These are phyloP conservation scores for Octodonta nipae DNA, from an alignment of 2,888 invertebrate species.

Conservation along the genomic window DNA sequence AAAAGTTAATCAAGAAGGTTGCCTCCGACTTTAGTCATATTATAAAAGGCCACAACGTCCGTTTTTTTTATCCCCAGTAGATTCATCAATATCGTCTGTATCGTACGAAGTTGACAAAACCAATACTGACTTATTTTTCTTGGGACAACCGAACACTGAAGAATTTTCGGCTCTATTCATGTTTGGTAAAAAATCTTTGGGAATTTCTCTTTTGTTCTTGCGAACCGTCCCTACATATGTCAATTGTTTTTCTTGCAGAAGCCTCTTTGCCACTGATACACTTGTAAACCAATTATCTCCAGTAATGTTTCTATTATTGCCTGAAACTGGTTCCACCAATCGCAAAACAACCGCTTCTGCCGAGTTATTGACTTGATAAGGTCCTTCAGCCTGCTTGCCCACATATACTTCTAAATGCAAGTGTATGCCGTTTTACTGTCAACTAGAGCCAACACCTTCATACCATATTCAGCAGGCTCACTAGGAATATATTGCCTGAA, in stretches of 20 bases:
- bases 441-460: constrained; percentile 7
- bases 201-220: constrained; percentile 2
- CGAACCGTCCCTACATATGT: constrained; percentile 4
- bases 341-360: constrained; percentile 13
- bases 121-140: neutral
- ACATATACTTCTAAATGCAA: constrained; percentile 17
- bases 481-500: constrained; percentile 1
- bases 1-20: neutral
- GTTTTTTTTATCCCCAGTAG: neutral
- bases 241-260: constrained; percentile 10
- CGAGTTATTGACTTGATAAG: constrained; percentile 11
- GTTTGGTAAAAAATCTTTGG: neutral
- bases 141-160: neutral
- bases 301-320: constrained; percentile 19
- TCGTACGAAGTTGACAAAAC: neutral
- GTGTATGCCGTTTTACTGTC: constrained; percentile 18
- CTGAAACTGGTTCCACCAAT: constrained; percentile 12
- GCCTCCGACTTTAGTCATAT: neutral
- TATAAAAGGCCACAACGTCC: neutral
- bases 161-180: neutral
- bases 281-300: constrained; percentile 21
- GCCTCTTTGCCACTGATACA: constrained; percentile 13
- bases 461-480: neutral
- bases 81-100: neutral
- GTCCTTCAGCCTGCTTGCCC: constrained; percentile 18